A percentile compares a stretch with the other conserved stretches of the same genome.
Evolutionary conservation across 2,113 vertebrate species (phyloP).

Genomic region (Pelusios castaneus): DNA sequence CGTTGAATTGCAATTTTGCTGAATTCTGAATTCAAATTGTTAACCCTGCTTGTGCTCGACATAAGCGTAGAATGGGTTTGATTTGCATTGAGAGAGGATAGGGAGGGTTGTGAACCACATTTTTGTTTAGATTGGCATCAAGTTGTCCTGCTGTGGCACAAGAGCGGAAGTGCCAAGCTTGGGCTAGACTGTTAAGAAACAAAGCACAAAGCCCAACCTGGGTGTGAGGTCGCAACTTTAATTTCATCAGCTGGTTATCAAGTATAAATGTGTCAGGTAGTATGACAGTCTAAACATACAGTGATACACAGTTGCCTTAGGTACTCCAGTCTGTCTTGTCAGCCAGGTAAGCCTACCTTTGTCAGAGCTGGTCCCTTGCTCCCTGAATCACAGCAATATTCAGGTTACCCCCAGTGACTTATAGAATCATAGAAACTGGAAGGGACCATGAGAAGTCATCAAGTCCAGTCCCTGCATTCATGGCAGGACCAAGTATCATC

Average conservation of each 20-base stretch:
- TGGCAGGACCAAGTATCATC: too few relatives aligned
- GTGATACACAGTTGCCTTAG: neutral
- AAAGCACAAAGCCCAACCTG: neutral
- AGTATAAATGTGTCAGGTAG: neutral
- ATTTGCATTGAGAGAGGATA: neutral
- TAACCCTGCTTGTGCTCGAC: conserved; percentile 1
- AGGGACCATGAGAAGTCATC: too few relatives aligned
- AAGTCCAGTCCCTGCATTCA: too few relatives aligned
- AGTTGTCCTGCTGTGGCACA: neutral
- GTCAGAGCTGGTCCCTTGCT: neutral
- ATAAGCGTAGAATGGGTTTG: neutral
- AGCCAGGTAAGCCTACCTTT: neutral
- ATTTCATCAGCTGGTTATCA: neutral
- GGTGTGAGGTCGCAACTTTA: neutral
- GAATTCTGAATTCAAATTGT: neutral
- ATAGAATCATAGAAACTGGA: too few relatives aligned
- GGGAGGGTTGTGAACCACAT: neutral
- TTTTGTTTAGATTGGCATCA: neutral
- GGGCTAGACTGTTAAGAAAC: neutral
- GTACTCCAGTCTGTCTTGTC: neutral
- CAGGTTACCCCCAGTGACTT: neutral
- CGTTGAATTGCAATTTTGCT: conserved; percentile 1
- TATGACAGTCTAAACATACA: neutral
- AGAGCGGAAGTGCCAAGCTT: neutral
- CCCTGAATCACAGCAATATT: neutral